Evolutionary conservation across 2,888 invertebrate genomes (phyloP).

Genomic region (Vanessa cardui): DNA sequence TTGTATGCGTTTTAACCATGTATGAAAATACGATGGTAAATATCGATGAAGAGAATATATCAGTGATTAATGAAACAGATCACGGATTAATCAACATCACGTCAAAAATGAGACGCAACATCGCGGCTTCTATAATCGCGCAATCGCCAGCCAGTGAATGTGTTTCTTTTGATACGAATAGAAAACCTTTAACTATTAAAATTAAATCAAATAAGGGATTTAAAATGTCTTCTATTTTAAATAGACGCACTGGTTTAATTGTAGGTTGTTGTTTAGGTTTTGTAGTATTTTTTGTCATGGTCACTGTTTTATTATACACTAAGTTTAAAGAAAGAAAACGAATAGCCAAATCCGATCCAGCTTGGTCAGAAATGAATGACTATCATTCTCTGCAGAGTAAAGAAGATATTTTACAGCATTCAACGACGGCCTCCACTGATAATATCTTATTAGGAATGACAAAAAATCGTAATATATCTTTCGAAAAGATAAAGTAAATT

Average conservation of each 20-base stretch:
- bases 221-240: constrained; percentile 62
- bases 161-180: constrained; percentile 70
- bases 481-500: constrained; percentile 57
- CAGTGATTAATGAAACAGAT: constrained; percentile 55
- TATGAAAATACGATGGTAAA: constrained; percentile 63
- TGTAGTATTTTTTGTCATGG: constrained; percentile 77
- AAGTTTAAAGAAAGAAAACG: constrained; percentile 77
- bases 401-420: constrained; percentile 73
- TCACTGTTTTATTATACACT: constrained; percentile 71
- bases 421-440: constrained; percentile 75
- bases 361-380: constrained; percentile 78
- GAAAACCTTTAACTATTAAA: constrained; percentile 57
- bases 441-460: constrained; percentile 77
- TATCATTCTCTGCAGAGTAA: constrained; percentile 77
- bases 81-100: constrained; percentile 51
- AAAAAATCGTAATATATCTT: constrained; percentile 65
- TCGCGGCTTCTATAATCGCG: constrained; percentile 64
- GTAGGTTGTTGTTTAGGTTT: constrained; percentile 75
- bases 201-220: constrained; percentile 60
- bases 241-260: constrained; percentile 74
- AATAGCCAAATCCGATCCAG: constrained; percentile 75
- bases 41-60: constrained; percentile 50
- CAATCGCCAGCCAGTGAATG: constrained; percentile 76
- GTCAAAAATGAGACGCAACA: constrained; percentile 63
- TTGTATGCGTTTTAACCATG: constrained; percentile 68